Evolutionary conservation across 1,140 invertebrate genomes (phyloP).

Genomic region (Zaprionus ornatus): DNA sequence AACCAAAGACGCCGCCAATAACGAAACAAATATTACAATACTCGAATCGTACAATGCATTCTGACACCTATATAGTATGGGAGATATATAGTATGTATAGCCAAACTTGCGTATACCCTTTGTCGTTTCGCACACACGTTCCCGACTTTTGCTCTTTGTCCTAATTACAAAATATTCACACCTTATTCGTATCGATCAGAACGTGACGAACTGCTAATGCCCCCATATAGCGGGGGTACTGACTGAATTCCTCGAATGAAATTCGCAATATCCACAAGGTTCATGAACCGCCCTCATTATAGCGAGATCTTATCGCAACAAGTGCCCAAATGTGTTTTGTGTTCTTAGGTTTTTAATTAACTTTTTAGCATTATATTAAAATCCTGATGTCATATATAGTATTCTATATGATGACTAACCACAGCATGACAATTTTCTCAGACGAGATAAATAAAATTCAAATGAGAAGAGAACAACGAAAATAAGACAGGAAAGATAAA

Average conservation of each 20-base stretch:
- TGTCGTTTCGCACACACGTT: neutral
- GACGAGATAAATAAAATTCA: neutral
- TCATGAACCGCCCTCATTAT: constrained; percentile 25
- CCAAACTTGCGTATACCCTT: neutral
- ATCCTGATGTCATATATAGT: constrained; percentile 13
- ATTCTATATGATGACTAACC: neutral
- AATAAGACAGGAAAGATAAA: constrained; percentile 11
- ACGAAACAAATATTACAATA: neutral
- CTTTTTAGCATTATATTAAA: neutral
- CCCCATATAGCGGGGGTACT: neutral
- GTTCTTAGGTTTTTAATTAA: neutral
- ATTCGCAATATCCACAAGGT: constrained; percentile 12
- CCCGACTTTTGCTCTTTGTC: neutral
- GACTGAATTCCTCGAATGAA: neutral
- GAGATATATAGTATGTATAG: neutral
- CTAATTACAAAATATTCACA: constrained; percentile 3
- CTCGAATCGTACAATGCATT: constrained; percentile 28
- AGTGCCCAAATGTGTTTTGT: constrained; percentile 10
- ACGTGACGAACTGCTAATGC: neutral
- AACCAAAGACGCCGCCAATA: constrained; percentile 36
- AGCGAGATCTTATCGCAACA: constrained; percentile 10
- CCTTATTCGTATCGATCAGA: neutral
- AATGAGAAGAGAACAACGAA: neutral
- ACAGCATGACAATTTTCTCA: neutral
- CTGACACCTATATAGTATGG: constrained; percentile 28